Evolutionary conservation across 2,113 vertebrate genomes (phyloP).

Genomic region (Neoarius graeffei): DNA sequence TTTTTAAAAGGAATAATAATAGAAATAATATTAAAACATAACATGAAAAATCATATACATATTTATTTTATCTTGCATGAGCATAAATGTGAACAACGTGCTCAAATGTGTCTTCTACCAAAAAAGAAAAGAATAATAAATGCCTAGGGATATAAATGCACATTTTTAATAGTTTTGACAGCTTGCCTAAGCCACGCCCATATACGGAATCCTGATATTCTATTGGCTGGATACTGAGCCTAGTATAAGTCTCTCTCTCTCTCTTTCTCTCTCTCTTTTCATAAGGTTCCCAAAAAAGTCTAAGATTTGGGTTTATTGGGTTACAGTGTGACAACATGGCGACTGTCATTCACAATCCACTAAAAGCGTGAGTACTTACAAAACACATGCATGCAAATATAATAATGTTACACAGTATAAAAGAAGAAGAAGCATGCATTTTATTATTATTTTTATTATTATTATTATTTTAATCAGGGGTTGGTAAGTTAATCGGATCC

Average conservation of each 20-base stretch:
- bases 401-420: background rate
- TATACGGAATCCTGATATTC: slow-evolving; percentile 53
- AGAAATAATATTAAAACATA: background rate
- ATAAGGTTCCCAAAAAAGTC: slow-evolving; percentile 73
- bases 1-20: background rate
- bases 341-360: slow-evolving; percentile 99
- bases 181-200: slow-evolving; percentile 80
- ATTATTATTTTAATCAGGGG: too few species aligned
- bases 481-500: background rate
- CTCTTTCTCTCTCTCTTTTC: slow-evolving; percentile 12
- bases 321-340: slow-evolving; percentile 99
- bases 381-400: background rate
- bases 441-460: too few species aligned
- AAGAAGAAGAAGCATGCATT: background rate
- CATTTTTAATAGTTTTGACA: slow-evolving; percentile 81
- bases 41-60: background rate
- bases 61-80: background rate
- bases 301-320: slow-evolving; percentile 93
- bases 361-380: slow-evolving; percentile 91
- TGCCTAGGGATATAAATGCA: slow-evolving; percentile 10
- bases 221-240: slow-evolving; percentile 83
- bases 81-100: background rate
- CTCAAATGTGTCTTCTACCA: background rate
- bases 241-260: slow-evolving; percentile 73
- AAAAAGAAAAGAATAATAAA: background rate